phyloP scores from a whole-genome alignment of 2,888 invertebrate genomes.

The Oasisia sp. region DNA sequence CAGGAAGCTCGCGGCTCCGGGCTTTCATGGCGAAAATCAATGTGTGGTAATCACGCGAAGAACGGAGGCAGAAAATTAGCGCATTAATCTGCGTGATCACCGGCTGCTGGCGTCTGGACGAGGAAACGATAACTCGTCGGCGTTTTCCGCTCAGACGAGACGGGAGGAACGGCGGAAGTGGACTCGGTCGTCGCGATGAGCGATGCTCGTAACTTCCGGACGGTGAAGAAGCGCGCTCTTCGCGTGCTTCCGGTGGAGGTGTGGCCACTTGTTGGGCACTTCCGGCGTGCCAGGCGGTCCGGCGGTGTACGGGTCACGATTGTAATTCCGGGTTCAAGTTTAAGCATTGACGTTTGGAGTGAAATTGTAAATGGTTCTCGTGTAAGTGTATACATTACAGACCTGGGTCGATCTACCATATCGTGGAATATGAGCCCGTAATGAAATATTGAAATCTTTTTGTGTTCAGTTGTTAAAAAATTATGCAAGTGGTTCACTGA shows the following conservation, averaged over 20 bases:
- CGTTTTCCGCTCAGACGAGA: background rate
- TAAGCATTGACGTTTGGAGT: background rate
- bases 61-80: conserved; percentile 3
- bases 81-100: conserved; percentile 9
- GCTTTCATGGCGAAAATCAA: conserved; percentile 13
- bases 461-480: too few relatives aligned
- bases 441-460: too few relatives aligned
- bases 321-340: background rate
- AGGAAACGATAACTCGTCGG: background rate
- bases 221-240: background rate
- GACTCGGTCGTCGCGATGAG: background rate
- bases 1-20: background rate
- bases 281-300: background rate
- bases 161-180: background rate
- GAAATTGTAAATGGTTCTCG: too few relatives aligned
- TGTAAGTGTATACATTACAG: too few relatives aligned
- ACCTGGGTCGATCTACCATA: too few relatives aligned
- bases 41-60: conserved; percentile 5
- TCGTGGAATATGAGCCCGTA: too few relatives aligned
- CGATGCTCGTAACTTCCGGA: background rate
- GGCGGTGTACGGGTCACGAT: background rate
- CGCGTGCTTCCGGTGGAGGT: background rate
- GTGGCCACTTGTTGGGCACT: background rate
- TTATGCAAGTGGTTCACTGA: too few relatives aligned
- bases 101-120: background rate